A percentile compares a stretch with the other conserved stretches of the same genome.
phyloP scores from a whole-genome alignment of 2,797 vertebrate genomes.

The Pyrocephalus nanus region DNA sequence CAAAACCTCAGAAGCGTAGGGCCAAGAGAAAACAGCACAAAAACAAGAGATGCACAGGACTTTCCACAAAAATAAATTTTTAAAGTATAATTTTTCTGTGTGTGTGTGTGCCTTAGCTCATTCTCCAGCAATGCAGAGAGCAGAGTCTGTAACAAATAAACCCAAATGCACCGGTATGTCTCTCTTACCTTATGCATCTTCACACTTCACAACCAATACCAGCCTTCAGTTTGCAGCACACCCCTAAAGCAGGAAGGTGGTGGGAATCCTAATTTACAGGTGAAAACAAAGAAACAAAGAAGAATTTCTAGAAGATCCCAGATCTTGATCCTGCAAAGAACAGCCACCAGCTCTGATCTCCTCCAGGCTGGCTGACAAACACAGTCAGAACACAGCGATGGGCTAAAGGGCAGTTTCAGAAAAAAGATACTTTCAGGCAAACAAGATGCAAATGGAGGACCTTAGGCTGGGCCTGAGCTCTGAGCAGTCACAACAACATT shows the following conservation, averaged over 20 bases:
- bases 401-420: background rate
- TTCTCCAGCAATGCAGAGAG: background rate
- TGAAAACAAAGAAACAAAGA: background rate
- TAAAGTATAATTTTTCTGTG: no score
- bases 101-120: background rate
- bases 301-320: background rate
- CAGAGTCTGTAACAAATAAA: background rate
- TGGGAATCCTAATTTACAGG: background rate
- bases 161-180: background rate
- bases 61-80: no score
- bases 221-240: background rate
- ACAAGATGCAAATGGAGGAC: background rate
- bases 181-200: background rate
- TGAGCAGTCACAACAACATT: background rate
- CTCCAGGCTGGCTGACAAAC: background rate
- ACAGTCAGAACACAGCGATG: accelerated
- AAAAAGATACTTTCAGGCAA: background rate
- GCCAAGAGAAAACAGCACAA: background rate
- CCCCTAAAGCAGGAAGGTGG: background rate
- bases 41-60: accelerated
- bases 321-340: no score
- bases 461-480: background rate
- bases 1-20: accelerated
- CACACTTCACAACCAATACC: background rate
- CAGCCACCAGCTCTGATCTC: background rate